Base-by-base conservation (phyloP, 2,888 invertebrate species). In the Dolichopus griseipennis region DNA sequence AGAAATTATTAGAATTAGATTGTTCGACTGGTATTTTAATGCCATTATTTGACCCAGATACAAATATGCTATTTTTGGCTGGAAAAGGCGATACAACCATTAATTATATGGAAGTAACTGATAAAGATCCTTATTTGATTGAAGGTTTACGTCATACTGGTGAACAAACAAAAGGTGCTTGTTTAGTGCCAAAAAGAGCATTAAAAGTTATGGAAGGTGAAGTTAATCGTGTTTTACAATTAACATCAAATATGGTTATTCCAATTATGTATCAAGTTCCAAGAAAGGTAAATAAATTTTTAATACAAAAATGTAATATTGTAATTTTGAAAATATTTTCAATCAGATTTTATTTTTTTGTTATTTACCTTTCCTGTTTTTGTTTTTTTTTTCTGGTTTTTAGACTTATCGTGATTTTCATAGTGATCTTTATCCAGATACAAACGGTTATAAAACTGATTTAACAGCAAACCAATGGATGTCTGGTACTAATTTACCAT, bases 171-270 rank as follows among this genome's bases (percentile, higher is more conserved):
- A 95, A 96, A 78, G 97, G 97, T 6, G 94, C 94, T 3, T 94
- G 95, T 75, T 79, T 97, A 71, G 91, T 96, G 65, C 94, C 96
- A 8, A 97, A 97, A 83, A 84, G 95, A 69, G 93, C 94, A 0
- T 83, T 97, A 61, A 90, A 92, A 74, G 94, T 97, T n/a, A 97
- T 97, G 97, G 92, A 93, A 74, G 96, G 95, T 0, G 97, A 97
- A 83, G 97, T 97, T 6, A 95, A 96, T 82, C 84, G 96, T 72
- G 85, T 97, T 65, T 83, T 97, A 68, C 92, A 97, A 76, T 84
- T 97, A 68, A 90, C 94, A 6, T 90, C 93, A 68, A 87, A 89
- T 68, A 88, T 91, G 72, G 92, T 97, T 64, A 89, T 95, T 76
- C 96, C 97, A 21, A 90, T 96, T 72, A 95, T 94, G 84, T 97